Conservation (phyloP, 2,113 vertebrate species). For the Sialia sialis region DNA sequence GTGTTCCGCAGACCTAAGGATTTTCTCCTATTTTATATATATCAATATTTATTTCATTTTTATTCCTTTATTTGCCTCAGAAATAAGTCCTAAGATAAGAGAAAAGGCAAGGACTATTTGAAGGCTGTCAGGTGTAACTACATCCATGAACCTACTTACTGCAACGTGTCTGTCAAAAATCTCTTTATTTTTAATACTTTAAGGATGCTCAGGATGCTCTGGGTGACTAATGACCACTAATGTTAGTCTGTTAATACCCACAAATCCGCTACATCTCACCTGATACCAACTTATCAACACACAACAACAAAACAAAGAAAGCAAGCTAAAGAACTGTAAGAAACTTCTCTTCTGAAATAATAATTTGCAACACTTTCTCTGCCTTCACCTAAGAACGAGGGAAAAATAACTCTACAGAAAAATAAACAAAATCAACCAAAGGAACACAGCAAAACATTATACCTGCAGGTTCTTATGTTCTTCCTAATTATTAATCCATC, state of each 20-base stretch:
- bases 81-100: not conserved
- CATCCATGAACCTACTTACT: not conserved
- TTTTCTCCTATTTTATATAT: not conserved
- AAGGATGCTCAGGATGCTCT: not conserved
- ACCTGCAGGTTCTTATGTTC: not conserved
- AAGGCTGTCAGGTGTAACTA: not conserved
- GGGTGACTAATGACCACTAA: not conserved
- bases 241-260: not conserved
- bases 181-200: conserved; percentile 16
- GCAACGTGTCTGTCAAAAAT: not conserved
- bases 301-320: not conserved
- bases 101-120: not conserved
- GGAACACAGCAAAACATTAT: not conserved
- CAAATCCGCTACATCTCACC: not conserved
- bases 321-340: not conserved
- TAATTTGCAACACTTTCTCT: not conserved
- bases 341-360: not conserved
- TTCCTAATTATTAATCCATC: not conserved
- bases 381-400: not conserved
- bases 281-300: not conserved
- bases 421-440: not conserved
- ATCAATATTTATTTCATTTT: not conserved
- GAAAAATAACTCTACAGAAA: not conserved
- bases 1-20: not conserved
- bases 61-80: not conserved